Percentiles rank a stretch among this genome's conserved stretches.
phyloP scores from a whole-genome alignment of 2,797 vertebrate species.

The Liasis olivaceus region DNA sequence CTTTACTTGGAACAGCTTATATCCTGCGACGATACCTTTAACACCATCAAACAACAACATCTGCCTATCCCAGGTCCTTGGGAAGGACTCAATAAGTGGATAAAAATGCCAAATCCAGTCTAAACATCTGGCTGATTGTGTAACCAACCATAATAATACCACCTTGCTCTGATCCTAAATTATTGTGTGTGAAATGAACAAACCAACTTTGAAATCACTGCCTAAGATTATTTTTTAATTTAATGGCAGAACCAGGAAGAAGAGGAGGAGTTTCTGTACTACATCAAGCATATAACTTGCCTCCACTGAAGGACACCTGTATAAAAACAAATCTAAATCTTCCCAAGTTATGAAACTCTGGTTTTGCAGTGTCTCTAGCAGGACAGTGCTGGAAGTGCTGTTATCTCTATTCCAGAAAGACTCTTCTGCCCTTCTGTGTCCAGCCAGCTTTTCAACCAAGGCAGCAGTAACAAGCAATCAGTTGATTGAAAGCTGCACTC shows the following conservation, averaged over 20 bases:
- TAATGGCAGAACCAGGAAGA: not conserved
- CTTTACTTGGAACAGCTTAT: no score
- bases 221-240: not conserved
- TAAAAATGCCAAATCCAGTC: no score
- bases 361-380: not conserved
- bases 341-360: not conserved
- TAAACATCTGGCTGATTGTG: no score
- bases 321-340: not conserved
- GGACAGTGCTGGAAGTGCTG: conserved; percentile 19
- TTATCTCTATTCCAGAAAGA: conserved; percentile 50
- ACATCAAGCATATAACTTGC: not conserved
- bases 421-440: conserved; percentile 36
- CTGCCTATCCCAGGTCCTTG: no score
- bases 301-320: not conserved
- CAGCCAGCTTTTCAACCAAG: conserved; percentile 58
- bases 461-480: conserved; percentile 53
- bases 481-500: conserved; percentile 54
- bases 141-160: no score
- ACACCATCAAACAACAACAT: no score
- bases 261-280: not conserved
- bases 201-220: not conserved
- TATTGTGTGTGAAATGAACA: not conserved
- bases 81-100: no score
- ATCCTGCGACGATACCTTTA: no score
- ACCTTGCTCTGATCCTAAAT: not conserved